Evolutionary conservation across 1,140 invertebrate species (phyloP), one percentile per base, ranked within the genome.

Genomic region (Mycetomoellerius zeteki): DNA sequence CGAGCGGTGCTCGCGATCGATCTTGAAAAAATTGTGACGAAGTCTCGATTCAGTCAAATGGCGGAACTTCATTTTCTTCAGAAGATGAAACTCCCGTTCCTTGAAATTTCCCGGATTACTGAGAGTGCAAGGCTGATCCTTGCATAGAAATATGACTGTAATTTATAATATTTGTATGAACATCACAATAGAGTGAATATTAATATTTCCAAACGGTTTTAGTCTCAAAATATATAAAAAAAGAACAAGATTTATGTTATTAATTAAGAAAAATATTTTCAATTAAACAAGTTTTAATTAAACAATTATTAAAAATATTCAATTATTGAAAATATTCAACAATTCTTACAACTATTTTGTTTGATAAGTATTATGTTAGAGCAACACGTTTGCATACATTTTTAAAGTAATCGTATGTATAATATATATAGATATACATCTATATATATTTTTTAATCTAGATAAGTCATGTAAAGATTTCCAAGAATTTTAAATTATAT

Each of bases 11-110:
- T 52, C 71, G 77, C 50, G 60, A 86, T 65, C 71, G 75, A 72
- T 81, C 76, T 14, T 81, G 33, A 78, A 33, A 12, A 33, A 71
- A 21, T 72, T 27, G 19, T 62, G 47, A 69, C 88, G 67, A 76
- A 72, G 85, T 81, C 75, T 81, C 71, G 82, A 89, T 89, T 54
- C 81, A 58, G 54, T 33, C 67, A 73, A 77, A 33, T 19, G 60
- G 47, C 47, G 73, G 62, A 52, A 65, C 33, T 75, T 76, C 16
- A 43, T 47, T 6, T 65, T 16, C 14, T 7, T 37, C 8, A n/a
- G 5, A 7, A 37, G 82, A 16, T 50, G 47, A 8, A 54, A 37
- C n/a, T 27, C 10, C 24, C 73, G 72, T 30, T 33, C 14, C 19
- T 60, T 56, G 54, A 84, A 84, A 84, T 84, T 84, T 84, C 54